These are phyloP conservation scores for Ctena decussata DNA, from an alignment of 2,888 invertebrate genomes.

Conservation along the genomic window DNA sequence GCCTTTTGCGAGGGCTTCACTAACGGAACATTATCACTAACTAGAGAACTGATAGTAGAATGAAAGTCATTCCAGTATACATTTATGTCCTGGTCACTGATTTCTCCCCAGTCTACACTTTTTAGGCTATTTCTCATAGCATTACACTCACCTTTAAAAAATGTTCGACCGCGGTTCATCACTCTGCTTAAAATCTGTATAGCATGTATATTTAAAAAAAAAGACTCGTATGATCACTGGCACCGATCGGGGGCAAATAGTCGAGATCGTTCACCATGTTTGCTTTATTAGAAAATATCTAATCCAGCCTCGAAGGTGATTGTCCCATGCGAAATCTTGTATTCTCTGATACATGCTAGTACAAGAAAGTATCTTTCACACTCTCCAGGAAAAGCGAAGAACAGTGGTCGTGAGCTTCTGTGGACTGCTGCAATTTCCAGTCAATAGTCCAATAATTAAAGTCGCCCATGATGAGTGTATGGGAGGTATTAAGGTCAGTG, in stretches of 20 bases:
- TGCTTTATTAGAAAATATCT: neutral
- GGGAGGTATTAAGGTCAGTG: neutral
- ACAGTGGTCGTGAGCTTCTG: neutral
- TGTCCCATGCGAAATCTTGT: neutral
- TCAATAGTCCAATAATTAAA: neutral
- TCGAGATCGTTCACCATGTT: constrained; percentile 2
- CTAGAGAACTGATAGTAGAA: neutral
- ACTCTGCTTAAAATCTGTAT: neutral
- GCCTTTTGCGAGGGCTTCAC: neutral
- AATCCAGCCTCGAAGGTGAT: neutral
- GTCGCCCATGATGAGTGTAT: neutral
- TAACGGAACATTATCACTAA: neutral
- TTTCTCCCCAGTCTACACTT: neutral
- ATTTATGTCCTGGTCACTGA: neutral
- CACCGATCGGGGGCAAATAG: neutral
- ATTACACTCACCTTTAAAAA: neutral
- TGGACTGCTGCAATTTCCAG: neutral
- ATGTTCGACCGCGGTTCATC: neutral
- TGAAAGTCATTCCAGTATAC: neutral
- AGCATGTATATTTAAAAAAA: neutral
- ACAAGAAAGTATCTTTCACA: neutral
- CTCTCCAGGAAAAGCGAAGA: neutral
- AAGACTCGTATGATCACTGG: constrained; percentile 7
- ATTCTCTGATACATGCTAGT: neutral
- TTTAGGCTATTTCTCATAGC: neutral